These are phyloP conservation scores for Drosophila demipolita DNA, from an alignment of 2,888 invertebrate species.

Conservation along the genomic window DNA sequence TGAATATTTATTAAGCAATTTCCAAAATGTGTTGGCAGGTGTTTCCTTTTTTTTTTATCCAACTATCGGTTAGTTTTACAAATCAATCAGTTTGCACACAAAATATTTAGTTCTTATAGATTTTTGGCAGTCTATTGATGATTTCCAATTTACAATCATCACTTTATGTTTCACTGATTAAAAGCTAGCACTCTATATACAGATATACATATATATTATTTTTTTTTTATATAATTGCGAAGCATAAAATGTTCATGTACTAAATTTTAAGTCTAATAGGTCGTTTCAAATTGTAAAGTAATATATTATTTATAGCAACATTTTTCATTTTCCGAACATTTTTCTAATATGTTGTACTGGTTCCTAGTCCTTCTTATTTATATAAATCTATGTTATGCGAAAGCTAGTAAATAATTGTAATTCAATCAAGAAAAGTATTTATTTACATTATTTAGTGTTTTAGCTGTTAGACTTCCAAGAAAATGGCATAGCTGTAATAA, in stretches of 20 bases:
- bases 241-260: slow-evolving; percentile 18
- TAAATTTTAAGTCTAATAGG: slow-evolving; percentile 23
- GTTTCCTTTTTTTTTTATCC: slow-evolving; percentile 5
- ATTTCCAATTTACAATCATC: slow-evolving; percentile 22
- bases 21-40: slow-evolving; percentile 24
- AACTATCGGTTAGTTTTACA: slow-evolving; percentile 23
- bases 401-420: slow-evolving; percentile 59
- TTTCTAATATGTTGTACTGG: slow-evolving; percentile 66
- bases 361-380: slow-evolving; percentile 76
- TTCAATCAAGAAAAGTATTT: slow-evolving; percentile 67
- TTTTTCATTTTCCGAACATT: slow-evolving; percentile 37
- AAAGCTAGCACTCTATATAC: slow-evolving; percentile 25
- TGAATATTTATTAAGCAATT: slow-evolving; percentile 27
- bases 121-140: slow-evolving; percentile 7
- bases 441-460: slow-evolving; percentile 62
- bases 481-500: slow-evolving; percentile 72
- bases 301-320: slow-evolving; percentile 10
- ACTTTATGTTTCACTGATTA: slow-evolving; percentile 38
- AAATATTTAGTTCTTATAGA: slow-evolving; percentile 12
- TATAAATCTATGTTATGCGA: slow-evolving; percentile 53
- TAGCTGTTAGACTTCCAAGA: slow-evolving; percentile 54
- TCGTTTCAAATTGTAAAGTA: slow-evolving; percentile 17
- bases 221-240: slow-evolving; percentile 19
- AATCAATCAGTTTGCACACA: slow-evolving; percentile 28
- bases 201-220: slow-evolving; percentile 1